Conservation (phyloP, 2,113 vertebrate species). For the Brachyhypopomus gauderio region DNA sequence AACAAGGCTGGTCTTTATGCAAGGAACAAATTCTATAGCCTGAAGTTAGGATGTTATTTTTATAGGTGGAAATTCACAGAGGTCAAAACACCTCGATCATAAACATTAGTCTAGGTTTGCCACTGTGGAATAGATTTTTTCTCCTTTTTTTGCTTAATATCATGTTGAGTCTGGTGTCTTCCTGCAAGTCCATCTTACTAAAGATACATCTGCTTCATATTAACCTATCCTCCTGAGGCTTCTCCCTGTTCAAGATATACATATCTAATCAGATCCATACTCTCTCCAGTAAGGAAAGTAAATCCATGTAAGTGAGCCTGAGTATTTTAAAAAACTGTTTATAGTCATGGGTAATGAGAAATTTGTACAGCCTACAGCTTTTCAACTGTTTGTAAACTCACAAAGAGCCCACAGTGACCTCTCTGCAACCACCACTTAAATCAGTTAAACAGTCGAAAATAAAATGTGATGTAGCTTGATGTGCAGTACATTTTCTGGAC, state of each 20-base stretch:
- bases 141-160: conserved; percentile 12
- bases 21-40: conserved; percentile 46
- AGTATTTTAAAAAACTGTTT: conserved; percentile 6
- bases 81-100: conserved; percentile 55
- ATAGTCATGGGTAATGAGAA: not conserved
- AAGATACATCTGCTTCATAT: conserved; percentile 71
- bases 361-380: not conserved
- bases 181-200: conserved; percentile 53
- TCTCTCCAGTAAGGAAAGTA: conserved; percentile 30
- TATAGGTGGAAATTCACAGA: conserved; percentile 53
- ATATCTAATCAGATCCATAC: conserved; percentile 70
- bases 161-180: not conserved
- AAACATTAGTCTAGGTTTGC: not conserved
- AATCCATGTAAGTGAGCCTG: conserved; percentile 27
- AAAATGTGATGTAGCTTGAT: no score
- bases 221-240: conserved; percentile 62
- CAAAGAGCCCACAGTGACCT: not conserved
- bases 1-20: conserved; percentile 52
- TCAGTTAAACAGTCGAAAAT: no score
- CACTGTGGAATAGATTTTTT: conserved; percentile 40
- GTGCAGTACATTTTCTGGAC: no score
- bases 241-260: conserved; percentile 58
- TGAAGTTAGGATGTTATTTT: conserved; percentile 62
- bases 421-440: no score
- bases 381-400: not conserved